Evolutionary conservation across 37 sponge, comb jelly and placozoan genomes (phyloP), one percentile per base, ranked within the genome.

Genomic region (Crambe crambe): DNA sequence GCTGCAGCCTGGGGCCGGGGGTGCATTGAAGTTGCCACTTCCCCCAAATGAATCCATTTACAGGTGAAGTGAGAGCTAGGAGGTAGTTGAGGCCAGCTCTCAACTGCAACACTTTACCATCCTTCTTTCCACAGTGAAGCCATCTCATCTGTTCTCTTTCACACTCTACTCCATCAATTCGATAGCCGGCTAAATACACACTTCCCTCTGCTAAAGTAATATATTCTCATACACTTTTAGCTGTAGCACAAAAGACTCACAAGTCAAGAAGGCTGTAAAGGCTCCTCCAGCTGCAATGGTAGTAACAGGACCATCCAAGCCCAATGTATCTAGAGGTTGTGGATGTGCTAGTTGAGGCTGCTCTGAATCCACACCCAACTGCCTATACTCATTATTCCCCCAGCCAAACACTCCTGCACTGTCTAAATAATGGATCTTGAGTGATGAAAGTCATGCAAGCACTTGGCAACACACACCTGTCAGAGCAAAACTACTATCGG

Each of bases 371-470:
- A 68, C 44, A 20, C 69, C 76, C 3, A 87, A 60, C 64, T 87
- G 88, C 1, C 88, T 62, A 76, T 81, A 87, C 63, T 87, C 88
- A 44, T 87, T 87, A 72, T 87, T 87, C 10, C 88, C 88, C 88
- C 88, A 87, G 18, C 44, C 82, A 81, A 67, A 87, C 39, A 87
- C 77, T 37, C 5, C 15, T 8, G 72, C 82, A 32, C 25, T 12
- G 2, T 6, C 82, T 81, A 25, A n/a, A 56, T 1, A 61, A 41
- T 20, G 2, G 8, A 3, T 26, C 17, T 62, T n/a, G 23, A 62
- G 5, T 26, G 25, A 26, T 25, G 63, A 9, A 29, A 21, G 21
- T 68, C 27, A 32, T 12, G 8, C 38, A 36, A 17, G 41, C 51
- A 64, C 32, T 25, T 22, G 15, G 44, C 57, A 25, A 4, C 18